phyloP scores from a whole-genome alignment of 2,888 invertebrate species.

The Dasysyrphus tricinctus region DNA sequence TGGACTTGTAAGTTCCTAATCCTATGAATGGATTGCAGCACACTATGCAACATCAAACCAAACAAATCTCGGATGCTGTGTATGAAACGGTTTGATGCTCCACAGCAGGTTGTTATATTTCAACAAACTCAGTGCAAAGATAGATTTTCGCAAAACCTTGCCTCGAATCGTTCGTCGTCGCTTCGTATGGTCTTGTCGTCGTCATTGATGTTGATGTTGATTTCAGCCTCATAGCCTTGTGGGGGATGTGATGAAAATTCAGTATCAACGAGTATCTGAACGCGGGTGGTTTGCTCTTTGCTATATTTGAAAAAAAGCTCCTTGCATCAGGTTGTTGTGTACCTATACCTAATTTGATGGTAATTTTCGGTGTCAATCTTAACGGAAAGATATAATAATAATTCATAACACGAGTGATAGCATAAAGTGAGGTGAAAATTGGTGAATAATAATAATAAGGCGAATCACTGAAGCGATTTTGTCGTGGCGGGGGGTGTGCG shows the following conservation, averaged over 20 bases:
- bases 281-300: constrained; percentile 63
- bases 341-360: neutral
- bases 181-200: neutral
- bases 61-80: constrained; percentile 25
- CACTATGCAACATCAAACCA: constrained; percentile 58
- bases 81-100: constrained; percentile 54
- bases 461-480: constrained; percentile 9
- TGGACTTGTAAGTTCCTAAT: neutral
- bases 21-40: constrained; percentile 64
- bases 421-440: constrained; percentile 44
- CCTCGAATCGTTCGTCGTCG: constrained; percentile 5
- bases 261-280: constrained; percentile 66
- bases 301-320: constrained; percentile 1
- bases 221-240: constrained; percentile 21
- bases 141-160: constrained; percentile 55
- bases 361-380: constrained; percentile 21
- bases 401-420: constrained; percentile 46
- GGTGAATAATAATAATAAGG: constrained; percentile 9
- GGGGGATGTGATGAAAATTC: constrained; percentile 64
- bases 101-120: constrained; percentile 46
- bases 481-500: constrained; percentile 12
- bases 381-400: constrained; percentile 25
- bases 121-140: constrained; percentile 41
- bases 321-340: constrained; percentile 16
- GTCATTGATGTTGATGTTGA: neutral